Conservation (phyloP, 2,888 invertebrate genomes). For the Dasysyrphus albostriatus region DNA sequence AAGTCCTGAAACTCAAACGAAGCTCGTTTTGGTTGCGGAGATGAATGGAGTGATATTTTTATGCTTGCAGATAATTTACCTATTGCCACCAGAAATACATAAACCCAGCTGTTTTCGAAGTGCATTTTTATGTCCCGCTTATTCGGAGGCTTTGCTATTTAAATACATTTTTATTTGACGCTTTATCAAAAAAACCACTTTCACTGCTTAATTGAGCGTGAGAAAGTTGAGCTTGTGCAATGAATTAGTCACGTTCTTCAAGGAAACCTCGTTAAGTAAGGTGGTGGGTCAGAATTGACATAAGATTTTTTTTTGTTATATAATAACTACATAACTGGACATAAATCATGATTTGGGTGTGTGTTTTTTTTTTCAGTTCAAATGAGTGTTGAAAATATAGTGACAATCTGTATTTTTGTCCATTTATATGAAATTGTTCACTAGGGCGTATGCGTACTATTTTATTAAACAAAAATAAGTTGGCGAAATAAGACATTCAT, state of each 20-base stretch:
- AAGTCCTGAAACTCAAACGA: background rate
- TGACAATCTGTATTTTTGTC: background rate
- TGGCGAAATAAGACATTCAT: no score
- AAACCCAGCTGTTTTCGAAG: background rate
- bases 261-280: conserved; percentile 19
- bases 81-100: background rate
- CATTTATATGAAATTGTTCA: background rate
- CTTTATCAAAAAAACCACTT: conserved; percentile 22
- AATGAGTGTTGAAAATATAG: background rate
- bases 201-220: conserved; percentile 37
- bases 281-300: conserved; percentile 14
- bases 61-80: background rate
- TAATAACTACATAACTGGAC: background rate
- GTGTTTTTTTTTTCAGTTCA: background rate
- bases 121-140: conserved; percentile 10
- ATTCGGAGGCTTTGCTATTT: conserved; percentile 8
- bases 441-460: conserved; percentile 5
- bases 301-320: conserved; percentile 5
- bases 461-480: background rate
- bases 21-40: background rate
- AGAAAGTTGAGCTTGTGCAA: conserved; percentile 38
- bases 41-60: background rate
- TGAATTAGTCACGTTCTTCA: conserved; percentile 1
- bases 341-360: background rate
- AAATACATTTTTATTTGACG: background rate